These are phyloP conservation scores for Entomobrya proxima DNA, from an alignment of 2,888 invertebrate genomes.

Conservation along the genomic window DNA sequence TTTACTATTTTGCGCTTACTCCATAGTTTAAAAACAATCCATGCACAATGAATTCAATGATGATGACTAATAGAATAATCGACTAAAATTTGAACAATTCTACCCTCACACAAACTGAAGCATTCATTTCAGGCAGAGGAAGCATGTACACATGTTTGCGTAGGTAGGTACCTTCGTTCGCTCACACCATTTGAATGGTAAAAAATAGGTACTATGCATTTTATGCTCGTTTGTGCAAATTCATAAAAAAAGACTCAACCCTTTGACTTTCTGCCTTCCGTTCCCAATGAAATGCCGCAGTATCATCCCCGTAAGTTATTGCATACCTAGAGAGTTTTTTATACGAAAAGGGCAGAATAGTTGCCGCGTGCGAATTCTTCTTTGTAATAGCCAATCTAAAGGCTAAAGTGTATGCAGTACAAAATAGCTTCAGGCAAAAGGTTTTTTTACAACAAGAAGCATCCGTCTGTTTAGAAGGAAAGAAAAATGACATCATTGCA, in stretches of 20 bases:
- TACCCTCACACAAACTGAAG: background rate
- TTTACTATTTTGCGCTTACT: background rate
- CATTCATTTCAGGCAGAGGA: too few relatives aligned
- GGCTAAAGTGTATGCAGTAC: background rate
- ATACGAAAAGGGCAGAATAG: background rate
- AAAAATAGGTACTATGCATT: too few relatives aligned
- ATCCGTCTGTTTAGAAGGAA: constrained; percentile 53
- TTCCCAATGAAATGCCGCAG: constrained; percentile 36
- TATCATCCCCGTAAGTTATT: background rate
- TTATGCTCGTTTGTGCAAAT: background rate
- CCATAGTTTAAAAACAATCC: background rate
- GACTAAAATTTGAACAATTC: background rate
- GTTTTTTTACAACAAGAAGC: constrained; percentile 45
- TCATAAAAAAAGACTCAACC: background rate
- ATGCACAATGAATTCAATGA: background rate
- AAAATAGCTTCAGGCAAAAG: constrained; percentile 37
- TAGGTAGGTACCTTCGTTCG: too few relatives aligned
- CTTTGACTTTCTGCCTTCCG: constrained; percentile 54
- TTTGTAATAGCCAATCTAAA: background rate
- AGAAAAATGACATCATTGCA: constrained; percentile 57
- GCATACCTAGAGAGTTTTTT: background rate
- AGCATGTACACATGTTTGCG: too few relatives aligned
- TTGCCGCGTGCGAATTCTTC: constrained; percentile 45
- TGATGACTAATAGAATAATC: constrained; percentile 8
- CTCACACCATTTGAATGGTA: too few relatives aligned